Evolutionary conservation across 2,888 invertebrate species (phyloP), one percentile per base, ranked within the genome.

Genomic region (Panopea generosa): DNA sequence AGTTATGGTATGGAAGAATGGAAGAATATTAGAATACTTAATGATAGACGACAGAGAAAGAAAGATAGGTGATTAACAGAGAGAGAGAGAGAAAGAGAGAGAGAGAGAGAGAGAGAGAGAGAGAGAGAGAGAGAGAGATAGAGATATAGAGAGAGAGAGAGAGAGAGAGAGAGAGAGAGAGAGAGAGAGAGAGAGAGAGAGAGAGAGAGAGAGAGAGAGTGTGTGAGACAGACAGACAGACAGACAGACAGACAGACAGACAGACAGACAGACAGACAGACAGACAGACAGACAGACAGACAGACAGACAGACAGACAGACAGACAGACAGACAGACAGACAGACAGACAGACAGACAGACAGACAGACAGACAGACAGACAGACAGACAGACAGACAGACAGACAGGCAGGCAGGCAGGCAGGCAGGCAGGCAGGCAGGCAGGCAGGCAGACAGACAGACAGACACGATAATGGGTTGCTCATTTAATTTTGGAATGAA

Each of bases 331-430:
- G n/a, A 47, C 22, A 47, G 47, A 47, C n/a, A 27, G 27, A 60
- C 22, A 60, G 45, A 60, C 22, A 60, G 60, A 47, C 22, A 60
- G 60, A 60, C 22, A 60, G 47, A 60, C 22, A 60, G 60, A 60
- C 43, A 60, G 60, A 60, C 22, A 60, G 24, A 60, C 22, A 60
- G 60, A 47, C 38, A 60, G 22, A 60, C 38, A 60, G 26, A 60
- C 38, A 60, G 40, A 47, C 26, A 60, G 47, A 45, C 43, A 60
- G 47, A 47, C 16, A 27, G 60, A 43, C 4, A 47, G n/a, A 20
- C 33, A 33, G 33, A 33, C 33, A n/a, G n/a, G n/a, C n/a, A n/a
- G n/a, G n/a, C n/a, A n/a, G n/a, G n/a, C n/a, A n/a, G n/a, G n/a
- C n/a, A n/a, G n/a, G n/a, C n/a, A n/a, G n/a, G n/a, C n/a, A n/a